phyloP scores from a whole-genome alignment of 2,113 vertebrate genomes.

The Tragelaphus strepsiceros region DNA sequence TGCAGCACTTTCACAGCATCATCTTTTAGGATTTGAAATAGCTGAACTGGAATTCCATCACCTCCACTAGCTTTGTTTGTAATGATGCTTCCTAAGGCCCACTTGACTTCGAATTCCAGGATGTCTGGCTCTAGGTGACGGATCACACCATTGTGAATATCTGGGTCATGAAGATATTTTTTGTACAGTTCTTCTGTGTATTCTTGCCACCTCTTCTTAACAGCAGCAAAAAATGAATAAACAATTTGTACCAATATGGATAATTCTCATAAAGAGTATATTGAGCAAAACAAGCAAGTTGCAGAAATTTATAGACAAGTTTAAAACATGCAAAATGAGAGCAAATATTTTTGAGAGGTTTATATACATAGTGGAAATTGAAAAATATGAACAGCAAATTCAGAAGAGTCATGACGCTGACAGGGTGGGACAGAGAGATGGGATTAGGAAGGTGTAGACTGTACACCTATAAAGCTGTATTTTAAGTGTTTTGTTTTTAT shows the following conservation, averaged over 20 bases:
- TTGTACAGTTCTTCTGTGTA: too few relatives aligned
- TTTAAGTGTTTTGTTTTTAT: background rate
- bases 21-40: too few relatives aligned
- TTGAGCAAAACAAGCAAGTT: background rate
- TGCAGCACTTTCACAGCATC: too few relatives aligned
- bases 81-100: too few relatives aligned
- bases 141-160: too few relatives aligned
- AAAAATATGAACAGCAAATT: background rate
- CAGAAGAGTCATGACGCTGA: background rate
- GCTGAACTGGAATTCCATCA: too few relatives aligned
- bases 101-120: too few relatives aligned
- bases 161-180: too few relatives aligned
- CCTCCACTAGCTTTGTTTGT: too few relatives aligned
- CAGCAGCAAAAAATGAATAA: background rate
- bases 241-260: background rate
- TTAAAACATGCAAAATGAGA: background rate
- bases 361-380: background rate
- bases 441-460: background rate
- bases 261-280: background rate
- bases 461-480: background rate
- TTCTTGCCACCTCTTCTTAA: background rate
- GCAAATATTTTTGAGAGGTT: background rate
- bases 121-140: too few relatives aligned
- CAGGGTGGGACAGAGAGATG: background rate
- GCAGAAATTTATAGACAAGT: background rate